Percentiles rank a stretch among this genome's conserved stretches.
phyloP scores from a whole-genome alignment of 2,888 invertebrate genomes.

The Gortyna flavago region DNA sequence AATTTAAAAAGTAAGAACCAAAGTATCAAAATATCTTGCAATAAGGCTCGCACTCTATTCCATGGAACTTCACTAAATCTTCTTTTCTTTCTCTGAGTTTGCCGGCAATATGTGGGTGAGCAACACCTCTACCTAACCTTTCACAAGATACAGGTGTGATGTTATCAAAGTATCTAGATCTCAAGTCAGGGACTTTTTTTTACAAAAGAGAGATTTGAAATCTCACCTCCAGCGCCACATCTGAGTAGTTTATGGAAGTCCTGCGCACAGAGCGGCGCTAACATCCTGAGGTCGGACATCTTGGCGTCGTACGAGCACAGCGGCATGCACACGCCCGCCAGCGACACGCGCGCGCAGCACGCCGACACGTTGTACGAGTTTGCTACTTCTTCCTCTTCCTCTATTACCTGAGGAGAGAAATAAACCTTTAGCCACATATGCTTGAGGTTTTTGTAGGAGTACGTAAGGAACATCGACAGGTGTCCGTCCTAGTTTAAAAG shows the following conservation, averaged over 20 bases:
- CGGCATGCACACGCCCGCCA: slow-evolving; percentile 93
- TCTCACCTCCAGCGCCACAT: slow-evolving; percentile 91
- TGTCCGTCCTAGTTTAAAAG: not conserved
- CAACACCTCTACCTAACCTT: no score
- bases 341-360: slow-evolving; percentile 93
- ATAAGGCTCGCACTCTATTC: no score
- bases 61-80: no score
- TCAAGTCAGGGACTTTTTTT: no score
- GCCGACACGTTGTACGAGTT: slow-evolving; percentile 94
- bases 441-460: not conserved
- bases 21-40: no score
- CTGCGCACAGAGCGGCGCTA: slow-evolving; percentile 93
- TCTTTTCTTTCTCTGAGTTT: no score
- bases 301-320: slow-evolving; percentile 95
- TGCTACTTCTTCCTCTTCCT: slow-evolving; percentile 90
- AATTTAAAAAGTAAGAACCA: no score
- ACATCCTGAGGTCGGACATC: slow-evolving; percentile 93
- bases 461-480: not conserved
- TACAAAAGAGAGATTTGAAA: no score
- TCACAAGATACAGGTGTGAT: no score
- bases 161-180: no score
- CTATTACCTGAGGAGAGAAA: slow-evolving; percentile 83
- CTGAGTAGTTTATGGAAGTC: slow-evolving; percentile 93
- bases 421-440: not conserved
- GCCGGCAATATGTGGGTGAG: no score